Conservation (phyloP, 92 coral and sea anemone species). For the Virgularia gustaviana region DNA sequence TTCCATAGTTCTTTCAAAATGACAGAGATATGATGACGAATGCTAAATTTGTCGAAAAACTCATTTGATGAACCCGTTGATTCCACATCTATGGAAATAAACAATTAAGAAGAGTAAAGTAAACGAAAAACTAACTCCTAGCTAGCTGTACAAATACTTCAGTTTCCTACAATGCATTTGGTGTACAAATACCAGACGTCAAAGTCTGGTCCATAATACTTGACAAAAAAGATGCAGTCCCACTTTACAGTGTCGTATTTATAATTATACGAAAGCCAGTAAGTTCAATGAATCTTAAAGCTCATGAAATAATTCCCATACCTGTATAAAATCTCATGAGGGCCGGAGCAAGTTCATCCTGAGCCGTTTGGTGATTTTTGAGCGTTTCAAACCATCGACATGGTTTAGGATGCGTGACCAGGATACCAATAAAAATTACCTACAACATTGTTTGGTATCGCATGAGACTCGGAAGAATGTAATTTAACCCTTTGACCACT, state of each 20-base stretch:
- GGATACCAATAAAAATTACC: conserved; percentile 92
- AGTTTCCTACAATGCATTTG: too few species aligned
- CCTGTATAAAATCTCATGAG: conserved; percentile 95
- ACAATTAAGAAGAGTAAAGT: background rate
- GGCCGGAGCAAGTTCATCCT: conserved; percentile 80
- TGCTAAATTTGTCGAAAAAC: conserved; percentile 92
- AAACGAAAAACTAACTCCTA: too few species aligned
- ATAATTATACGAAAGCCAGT: too few species aligned
- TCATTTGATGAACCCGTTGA: conserved; percentile 96
- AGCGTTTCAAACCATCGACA: conserved; percentile 76
- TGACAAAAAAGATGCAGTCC: too few species aligned
- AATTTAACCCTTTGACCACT: background rate
- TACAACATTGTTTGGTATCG: conserved; percentile 9
- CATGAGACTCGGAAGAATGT: background rate
- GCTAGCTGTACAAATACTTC: too few species aligned
- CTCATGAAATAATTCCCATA: conserved; percentile 28
- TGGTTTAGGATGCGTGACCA: conserved; percentile 82
- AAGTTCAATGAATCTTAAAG: too few species aligned
- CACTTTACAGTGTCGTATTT: too few species aligned
- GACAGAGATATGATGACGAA: conserved; percentile 92
- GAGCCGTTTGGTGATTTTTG: conserved; percentile 64
- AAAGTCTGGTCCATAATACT: too few species aligned
- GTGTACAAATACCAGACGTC: too few species aligned
- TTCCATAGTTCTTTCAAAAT: conserved; percentile 97
- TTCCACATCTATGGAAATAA: conserved; percentile 73